phyloP scores from a whole-genome alignment of 2,113 vertebrate species.

The Aptenodytes patagonicus region DNA sequence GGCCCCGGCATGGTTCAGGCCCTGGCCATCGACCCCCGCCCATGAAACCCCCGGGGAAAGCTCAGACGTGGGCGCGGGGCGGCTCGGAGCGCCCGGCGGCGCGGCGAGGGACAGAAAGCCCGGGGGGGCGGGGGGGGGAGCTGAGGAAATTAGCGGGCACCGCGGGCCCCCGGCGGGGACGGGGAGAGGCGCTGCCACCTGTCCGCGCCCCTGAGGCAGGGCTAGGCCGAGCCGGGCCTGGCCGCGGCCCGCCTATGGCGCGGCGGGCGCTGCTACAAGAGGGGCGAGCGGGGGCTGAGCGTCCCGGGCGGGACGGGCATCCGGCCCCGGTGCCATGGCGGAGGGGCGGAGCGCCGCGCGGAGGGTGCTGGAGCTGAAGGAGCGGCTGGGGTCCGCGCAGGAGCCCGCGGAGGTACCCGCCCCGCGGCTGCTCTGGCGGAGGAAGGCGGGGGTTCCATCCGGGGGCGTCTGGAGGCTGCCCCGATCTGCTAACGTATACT shows the following conservation, averaged over 20 bases:
- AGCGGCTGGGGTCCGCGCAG: constrained; percentile 54
- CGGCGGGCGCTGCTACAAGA: neutral
- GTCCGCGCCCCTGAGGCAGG: neutral
- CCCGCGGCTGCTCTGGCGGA: too few species aligned
- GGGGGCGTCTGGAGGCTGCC: fast-evolving
- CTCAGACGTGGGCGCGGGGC: too few species aligned
- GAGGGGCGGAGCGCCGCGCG: constrained; percentile 18
- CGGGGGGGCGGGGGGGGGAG: fast-evolving
- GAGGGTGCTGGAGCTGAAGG: constrained; percentile 69
- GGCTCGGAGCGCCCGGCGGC: neutral
- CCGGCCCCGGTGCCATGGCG: neutral
- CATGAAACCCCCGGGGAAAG: neutral
- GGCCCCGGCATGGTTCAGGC: too few species aligned
- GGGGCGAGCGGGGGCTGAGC: fast-evolving
- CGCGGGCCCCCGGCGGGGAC: fast-evolving
- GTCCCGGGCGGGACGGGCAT: too few species aligned
- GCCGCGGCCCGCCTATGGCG: neutral
- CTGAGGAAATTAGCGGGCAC: fast-evolving
- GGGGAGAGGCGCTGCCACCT: fast-evolving
- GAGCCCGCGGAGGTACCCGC: constrained; percentile 70
- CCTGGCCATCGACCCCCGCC: too few species aligned
- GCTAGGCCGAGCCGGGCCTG: too few species aligned
- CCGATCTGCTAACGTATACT: fast-evolving
- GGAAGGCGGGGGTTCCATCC: fast-evolving
- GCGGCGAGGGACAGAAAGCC: too few species aligned